Conservation (phyloP, 2,113 vertebrate species). For the Cromileptes altivelis region DNA sequence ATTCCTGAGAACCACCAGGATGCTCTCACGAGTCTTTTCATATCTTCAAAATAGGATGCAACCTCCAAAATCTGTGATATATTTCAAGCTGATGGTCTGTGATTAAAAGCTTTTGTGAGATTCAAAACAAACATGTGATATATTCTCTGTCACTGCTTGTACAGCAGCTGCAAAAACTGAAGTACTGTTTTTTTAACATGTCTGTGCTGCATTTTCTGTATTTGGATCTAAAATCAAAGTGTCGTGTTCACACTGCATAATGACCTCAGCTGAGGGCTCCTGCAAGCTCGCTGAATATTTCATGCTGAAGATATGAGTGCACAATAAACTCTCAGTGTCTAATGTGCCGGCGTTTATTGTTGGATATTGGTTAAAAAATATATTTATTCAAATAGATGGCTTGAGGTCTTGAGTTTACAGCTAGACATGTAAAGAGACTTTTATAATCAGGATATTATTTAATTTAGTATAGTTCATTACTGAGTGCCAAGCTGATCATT, state of each 20-base stretch:
- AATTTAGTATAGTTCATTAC: neutral
- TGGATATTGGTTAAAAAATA: neutral
- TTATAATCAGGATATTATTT: neutral
- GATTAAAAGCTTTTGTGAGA: conserved; percentile 11
- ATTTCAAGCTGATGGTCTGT: neutral
- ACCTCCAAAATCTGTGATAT: neutral
- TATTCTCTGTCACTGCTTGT: neutral
- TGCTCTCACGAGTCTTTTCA: conserved; percentile 18
- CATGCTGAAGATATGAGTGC: conserved; percentile 18
- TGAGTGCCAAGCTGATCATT: neutral
- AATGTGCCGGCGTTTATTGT: neutral
- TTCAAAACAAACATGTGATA: neutral
- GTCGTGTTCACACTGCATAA: conserved; percentile 13
- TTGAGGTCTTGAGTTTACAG: neutral
- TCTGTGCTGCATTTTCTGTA: neutral
- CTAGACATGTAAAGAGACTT: neutral
- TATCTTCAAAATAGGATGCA: conserved; percentile 6
- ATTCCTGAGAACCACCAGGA: conserved; percentile 18
- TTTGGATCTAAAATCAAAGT: neutral
- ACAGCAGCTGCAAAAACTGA: neutral
- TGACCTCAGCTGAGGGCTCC: conserved; percentile 8
- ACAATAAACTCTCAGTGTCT: conserved; percentile 6
- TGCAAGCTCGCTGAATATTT: neutral
- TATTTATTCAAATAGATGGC: neutral
- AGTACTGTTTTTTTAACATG: neutral